Evolutionary conservation across 2,888 invertebrate genomes (phyloP).

Genomic region (Tigriopus californicus): DNA sequence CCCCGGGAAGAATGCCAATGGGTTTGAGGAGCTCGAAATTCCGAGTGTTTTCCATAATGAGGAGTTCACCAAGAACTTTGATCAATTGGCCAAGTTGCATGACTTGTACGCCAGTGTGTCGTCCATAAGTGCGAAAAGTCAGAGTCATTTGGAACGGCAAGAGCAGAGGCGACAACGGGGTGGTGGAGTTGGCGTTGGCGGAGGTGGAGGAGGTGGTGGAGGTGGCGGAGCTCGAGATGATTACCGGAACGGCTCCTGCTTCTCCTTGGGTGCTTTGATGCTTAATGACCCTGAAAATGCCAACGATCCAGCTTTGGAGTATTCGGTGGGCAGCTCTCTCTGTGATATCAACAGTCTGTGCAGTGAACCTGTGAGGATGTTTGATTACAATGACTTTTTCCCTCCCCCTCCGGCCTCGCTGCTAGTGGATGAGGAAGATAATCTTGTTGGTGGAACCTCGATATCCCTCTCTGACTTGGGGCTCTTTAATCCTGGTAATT

Average conservation of each 20-base stretch:
- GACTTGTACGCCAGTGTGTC: slow-evolving; percentile 47
- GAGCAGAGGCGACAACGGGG: neutral
- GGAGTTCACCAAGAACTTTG: slow-evolving; percentile 17
- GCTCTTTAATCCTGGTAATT: neutral
- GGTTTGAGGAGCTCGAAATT: neutral
- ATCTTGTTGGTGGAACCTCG: neutral
- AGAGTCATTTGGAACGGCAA: neutral
- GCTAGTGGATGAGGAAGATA: neutral
- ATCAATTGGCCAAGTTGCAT: slow-evolving; percentile 50
- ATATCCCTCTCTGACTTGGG: neutral
- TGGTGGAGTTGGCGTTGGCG: no score
- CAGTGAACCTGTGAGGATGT: slow-evolving; percentile 6
- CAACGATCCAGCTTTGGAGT: neutral
- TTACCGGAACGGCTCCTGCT: neutral
- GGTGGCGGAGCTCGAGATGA: neutral
- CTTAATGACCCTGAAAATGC: no score
- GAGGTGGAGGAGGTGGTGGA: no score
- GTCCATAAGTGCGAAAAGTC: slow-evolving; percentile 7
- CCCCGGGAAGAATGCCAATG: neutral
- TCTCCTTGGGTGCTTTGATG: slow-evolving; percentile 3
- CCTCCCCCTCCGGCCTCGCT: neutral
- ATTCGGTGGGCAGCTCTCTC: neutral
- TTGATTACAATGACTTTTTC: neutral
- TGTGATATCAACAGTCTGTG: slow-evolving; percentile 1
- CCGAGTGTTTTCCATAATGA: slow-evolving; percentile 2